Evolutionary conservation across 2,797 vertebrate genomes (phyloP), one percentile per base, ranked within the genome.

Genomic region (Gallinago solitaria): DNA sequence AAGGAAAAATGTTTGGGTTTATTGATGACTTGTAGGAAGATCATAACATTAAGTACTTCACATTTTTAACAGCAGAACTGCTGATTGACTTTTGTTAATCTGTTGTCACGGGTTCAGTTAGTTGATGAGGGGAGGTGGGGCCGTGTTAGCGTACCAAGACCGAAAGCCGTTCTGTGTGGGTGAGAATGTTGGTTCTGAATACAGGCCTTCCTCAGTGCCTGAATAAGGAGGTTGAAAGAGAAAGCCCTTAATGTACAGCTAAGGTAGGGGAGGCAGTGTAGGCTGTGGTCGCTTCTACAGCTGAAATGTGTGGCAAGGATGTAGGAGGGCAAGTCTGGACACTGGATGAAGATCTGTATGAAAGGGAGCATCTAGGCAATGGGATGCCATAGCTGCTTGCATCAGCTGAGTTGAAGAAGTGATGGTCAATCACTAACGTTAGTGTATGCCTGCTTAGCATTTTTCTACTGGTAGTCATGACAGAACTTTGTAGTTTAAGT

Each of bases 101-200:
- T 39, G 16, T 57, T 85, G 33, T 48, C 21, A 13, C 23, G 11
- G 21, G 25, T 71, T 75, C 50, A 8, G 1, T 37, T 16, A 30
- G 15, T 59, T 53, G 17, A 6, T 18, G 7, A 11, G 33, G 11
- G 37, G 21, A 54, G 41, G 12, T 21, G 50, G 6, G 16, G 7
- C 30, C 3, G 0, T 32, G 5, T 48, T 50, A 9, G 45, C 8
- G 6, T 56, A n/a, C 18, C 15, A 18, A 18, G 35, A 25, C 9
- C 0, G 2, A 54, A 51, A 61, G 30, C 18, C 16, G 2, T 35
- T 70, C 51, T 47, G 3, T 32, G 16, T 11, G 47, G 13, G 5
- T 8, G 10, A 32, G 43, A n/a, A 8, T 41, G 16, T 54, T 32
- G 10, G 32, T n/a, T 74, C 50, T 75, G 67, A 24, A 48, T 32